A percentile compares a stretch with the other conserved stretches of the same genome.
Conservation (phyloP, 2,113 vertebrate genomes). For the Erinaceus europaeus region DNA sequence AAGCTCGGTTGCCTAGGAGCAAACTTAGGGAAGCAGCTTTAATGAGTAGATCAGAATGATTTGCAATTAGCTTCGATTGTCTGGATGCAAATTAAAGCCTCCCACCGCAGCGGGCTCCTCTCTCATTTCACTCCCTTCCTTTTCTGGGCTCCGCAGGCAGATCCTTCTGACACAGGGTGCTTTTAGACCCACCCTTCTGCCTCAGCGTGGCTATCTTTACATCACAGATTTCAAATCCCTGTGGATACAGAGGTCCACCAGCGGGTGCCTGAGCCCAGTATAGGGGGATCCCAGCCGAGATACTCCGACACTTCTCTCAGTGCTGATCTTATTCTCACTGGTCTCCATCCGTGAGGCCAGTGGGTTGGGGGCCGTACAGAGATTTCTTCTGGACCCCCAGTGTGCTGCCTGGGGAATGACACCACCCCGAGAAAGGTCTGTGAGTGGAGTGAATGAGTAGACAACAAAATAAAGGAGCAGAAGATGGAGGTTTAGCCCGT, state of each 20-base stretch:
- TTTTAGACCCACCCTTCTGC: neutral
- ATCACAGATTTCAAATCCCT: neutral
- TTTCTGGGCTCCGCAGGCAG: slow-evolving; percentile 47
- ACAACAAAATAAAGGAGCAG: no score
- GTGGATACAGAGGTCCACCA: neutral
- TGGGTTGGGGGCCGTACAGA: neutral
- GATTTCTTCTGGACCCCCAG: neutral
- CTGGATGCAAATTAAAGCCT: slow-evolving; percentile 70
- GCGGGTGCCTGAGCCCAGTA: neutral
- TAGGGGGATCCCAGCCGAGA: neutral
- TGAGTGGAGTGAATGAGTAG: neutral
- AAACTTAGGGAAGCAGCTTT: slow-evolving; percentile 73
- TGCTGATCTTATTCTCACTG: neutral
- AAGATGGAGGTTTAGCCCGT: no score
- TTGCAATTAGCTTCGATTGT: slow-evolving; percentile 76
- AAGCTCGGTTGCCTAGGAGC: slow-evolving; percentile 73
- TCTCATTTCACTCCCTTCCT: neutral
- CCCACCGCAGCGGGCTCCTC: neutral
- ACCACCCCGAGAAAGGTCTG: neutral
- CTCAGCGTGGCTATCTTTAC: neutral
- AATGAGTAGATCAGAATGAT: slow-evolving; percentile 74
- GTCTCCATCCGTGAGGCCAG: neutral
- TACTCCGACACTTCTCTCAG: neutral
- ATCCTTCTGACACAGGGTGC: neutral
- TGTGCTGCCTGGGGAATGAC: neutral